Evolutionary conservation across 2,113 vertebrate genomes (phyloP), one percentile per base, ranked within the genome.

Genomic region (Pluvianellus socialis): DNA sequence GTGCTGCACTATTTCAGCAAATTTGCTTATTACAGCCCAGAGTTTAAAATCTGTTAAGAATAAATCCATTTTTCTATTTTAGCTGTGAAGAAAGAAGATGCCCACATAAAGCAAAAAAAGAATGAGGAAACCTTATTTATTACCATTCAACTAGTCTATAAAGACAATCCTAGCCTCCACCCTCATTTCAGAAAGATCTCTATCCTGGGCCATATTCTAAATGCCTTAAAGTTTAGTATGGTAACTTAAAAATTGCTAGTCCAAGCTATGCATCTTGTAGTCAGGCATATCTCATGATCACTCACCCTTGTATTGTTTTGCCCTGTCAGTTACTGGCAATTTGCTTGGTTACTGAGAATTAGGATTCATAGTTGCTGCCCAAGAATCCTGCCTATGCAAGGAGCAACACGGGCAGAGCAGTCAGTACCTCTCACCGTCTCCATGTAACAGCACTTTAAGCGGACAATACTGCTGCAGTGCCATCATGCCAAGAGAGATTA

Each of bases 391-490:
- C 67, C 53, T 47, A 20, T 33, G 55, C 32, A 3, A 4, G 65
- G 66, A 77, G 68, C 45, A 35, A 2, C 10, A 53, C 63, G 40
- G 45, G 26, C 67, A 73, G 53, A 80, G 72, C 65, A 33, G 59
- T 24, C 55, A 19, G 55, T 32, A 59, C 47, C 21, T 42, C 80
- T 53, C 67, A 12, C 35, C 5, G 4, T 12, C 44, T 73, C 80
- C 63, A 70, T 0, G 0, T 5, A 52, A 9, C 38, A 40, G 52
- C 17, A 4, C 62, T 63, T 56, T 45, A 13, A 24, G 14, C 0
- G 7, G 49, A 26, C 0, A 11, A 4, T 8, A 18, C 28, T 62
- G 38, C 86, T 70, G 79, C 79, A 61, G 32, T 4, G 19, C 52
- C 49, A 35, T 9, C 1, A 0, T 19, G 63, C 80, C 42, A 65